Evolutionary conservation across 2,888 invertebrate species (phyloP).

Genomic region (Oxyteleia sp.): DNA sequence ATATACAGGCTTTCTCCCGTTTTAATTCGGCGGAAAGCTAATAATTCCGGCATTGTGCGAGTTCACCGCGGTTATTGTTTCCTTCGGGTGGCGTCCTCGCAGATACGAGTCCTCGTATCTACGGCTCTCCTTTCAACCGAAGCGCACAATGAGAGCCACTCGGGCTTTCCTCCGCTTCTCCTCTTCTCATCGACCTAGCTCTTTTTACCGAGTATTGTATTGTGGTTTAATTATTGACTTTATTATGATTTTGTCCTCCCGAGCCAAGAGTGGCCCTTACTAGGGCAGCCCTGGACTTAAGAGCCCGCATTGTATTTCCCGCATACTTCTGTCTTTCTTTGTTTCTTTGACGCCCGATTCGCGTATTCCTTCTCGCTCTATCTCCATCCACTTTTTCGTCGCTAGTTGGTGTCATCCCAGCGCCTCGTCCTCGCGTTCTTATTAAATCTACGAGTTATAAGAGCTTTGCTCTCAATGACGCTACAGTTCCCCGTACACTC

Average conservation of each 20-base stretch:
- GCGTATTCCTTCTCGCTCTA: slow-evolving; percentile 54
- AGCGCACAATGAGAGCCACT: slow-evolving; percentile 84
- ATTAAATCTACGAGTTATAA: slow-evolving; percentile 79
- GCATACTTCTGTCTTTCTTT: slow-evolving; percentile 60
- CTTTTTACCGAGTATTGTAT: slow-evolving; percentile 76
- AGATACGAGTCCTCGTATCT: slow-evolving; percentile 77
- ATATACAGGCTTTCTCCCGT: slow-evolving; percentile 76
- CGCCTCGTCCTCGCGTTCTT: slow-evolving; percentile 76
- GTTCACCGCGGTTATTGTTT: slow-evolving; percentile 84
- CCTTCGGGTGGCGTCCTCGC: slow-evolving; percentile 77
- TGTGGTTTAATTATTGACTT: slow-evolving; percentile 85
- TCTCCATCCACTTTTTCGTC: slow-evolving; percentile 58
- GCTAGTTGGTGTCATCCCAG: slow-evolving; percentile 57
- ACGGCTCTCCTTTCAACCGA: slow-evolving; percentile 80
- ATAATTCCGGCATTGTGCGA: slow-evolving; percentile 86
- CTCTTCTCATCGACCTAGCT: slow-evolving; percentile 62
- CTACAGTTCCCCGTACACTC: slow-evolving; percentile 74
- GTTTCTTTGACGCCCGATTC: slow-evolving; percentile 58
- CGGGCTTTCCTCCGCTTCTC: slow-evolving; percentile 74
- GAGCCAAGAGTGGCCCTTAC: slow-evolving; percentile 75
- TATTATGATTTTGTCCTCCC: slow-evolving; percentile 85
- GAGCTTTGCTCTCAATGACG: slow-evolving; percentile 75
- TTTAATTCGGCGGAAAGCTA: slow-evolving; percentile 86
- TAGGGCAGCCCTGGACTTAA: slow-evolving; percentile 71
- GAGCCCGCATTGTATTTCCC: slow-evolving; percentile 72